phyloP scores from a whole-genome alignment of 2,113 vertebrate genomes.

The Irena cyanogastra region DNA sequence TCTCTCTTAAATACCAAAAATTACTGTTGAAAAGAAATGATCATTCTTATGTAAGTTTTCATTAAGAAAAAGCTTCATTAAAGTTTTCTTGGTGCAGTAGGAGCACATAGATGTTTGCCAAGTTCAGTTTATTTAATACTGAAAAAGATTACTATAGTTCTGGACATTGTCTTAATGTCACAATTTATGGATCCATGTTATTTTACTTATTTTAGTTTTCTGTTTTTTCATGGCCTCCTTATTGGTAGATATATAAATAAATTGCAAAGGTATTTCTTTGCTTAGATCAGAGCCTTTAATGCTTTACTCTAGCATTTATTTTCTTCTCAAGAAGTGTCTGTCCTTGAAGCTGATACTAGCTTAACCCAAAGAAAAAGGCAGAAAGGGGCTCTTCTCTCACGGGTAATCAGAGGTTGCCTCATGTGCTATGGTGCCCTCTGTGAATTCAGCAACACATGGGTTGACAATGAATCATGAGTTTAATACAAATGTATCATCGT shows the following conservation, averaged over 20 bases:
- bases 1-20: slow-evolving; percentile 63
- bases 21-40: not conserved
- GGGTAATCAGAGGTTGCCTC: not conserved
- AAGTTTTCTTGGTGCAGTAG: not conserved
- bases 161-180: not conserved
- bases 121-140: not conserved
- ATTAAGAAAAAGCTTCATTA: not conserved
- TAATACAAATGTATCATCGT: slow-evolving; percentile 42
- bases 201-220: not conserved
- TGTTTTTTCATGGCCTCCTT: not conserved
- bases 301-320: not conserved
- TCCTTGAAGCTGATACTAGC: slow-evolving; percentile 4
- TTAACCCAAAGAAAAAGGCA: not conserved
- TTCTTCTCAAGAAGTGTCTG: not conserved
- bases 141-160: not conserved
- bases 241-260: not conserved
- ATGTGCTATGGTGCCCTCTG: not conserved
- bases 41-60: not conserved
- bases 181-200: not conserved
- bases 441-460: not conserved
- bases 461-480: slow-evolving; percentile 38
- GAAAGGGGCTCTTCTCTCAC: not conserved
- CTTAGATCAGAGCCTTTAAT: not conserved
- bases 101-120: not conserved
- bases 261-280: not conserved